phyloP scores from a whole-genome alignment of 2,888 invertebrate species.

The Cephus sareptanus region DNA sequence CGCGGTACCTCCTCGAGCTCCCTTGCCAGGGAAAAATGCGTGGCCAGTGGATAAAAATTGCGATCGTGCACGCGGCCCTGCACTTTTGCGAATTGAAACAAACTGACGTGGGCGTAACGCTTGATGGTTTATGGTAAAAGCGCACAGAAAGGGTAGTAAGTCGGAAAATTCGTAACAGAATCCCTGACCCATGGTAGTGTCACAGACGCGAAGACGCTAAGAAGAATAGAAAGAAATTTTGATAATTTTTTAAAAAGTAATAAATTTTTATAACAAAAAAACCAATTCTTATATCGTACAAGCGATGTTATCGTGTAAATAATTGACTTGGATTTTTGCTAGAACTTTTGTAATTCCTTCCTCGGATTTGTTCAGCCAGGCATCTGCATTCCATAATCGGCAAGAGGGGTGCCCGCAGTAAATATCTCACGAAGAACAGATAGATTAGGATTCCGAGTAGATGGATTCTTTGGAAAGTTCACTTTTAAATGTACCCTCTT shows the following conservation, averaged over 20 bases:
- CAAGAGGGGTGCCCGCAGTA: neutral
- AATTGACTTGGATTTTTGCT: neutral
- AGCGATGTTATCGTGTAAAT: neutral
- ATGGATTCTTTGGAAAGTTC: constrained; percentile 15
- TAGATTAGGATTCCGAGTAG: neutral
- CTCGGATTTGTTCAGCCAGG: neutral
- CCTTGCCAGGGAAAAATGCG: constrained; percentile 6
- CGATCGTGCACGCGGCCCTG: neutral
- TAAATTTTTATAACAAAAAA: neutral
- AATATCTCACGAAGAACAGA: neutral
- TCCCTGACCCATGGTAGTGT: neutral
- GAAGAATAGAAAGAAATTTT: neutral
- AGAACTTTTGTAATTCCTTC: neutral
- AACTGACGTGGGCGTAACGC: neutral
- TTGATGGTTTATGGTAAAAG: neutral
- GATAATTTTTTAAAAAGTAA: neutral
- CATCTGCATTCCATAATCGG: neutral
- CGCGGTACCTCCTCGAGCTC: constrained; percentile 21
- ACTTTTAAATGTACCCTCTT: neutral
- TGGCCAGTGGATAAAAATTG: neutral
- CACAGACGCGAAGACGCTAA: neutral
- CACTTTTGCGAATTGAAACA: neutral
- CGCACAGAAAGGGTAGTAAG: neutral
- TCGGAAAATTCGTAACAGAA: neutral
- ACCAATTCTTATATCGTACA: neutral